These are phyloP conservation scores for Peribatodes rhomboidaria DNA, from an alignment of 2,888 invertebrate species.

Conservation along the genomic window DNA sequence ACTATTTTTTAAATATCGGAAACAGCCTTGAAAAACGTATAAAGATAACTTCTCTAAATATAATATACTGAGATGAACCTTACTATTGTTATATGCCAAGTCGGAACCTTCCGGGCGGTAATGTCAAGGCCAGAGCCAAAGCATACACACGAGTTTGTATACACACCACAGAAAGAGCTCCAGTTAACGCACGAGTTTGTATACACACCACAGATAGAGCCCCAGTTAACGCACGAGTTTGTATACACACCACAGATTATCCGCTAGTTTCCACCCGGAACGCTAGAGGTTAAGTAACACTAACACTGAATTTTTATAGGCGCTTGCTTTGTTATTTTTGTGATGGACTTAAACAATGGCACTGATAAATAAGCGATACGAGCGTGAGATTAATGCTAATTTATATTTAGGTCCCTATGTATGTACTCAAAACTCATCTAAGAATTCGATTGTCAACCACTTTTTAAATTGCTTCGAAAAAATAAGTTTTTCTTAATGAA, in stretches of 20 bases:
- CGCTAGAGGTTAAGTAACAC: slow-evolving; percentile 2
- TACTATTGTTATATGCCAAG: slow-evolving; percentile 6
- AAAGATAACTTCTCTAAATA: slow-evolving; percentile 5
- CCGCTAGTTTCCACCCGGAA: neutral
- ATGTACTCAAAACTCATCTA: neutral
- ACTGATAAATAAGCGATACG: neutral
- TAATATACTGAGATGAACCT: slow-evolving; percentile 9
- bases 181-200: neutral
- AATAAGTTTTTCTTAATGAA: too few relatives aligned
- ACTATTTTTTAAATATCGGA: neutral
- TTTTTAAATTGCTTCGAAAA: too few relatives aligned
- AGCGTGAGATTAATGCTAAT: neutral
- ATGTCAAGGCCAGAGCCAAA: slow-evolving; percentile 20
- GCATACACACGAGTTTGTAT: neutral
- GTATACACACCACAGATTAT: neutral
- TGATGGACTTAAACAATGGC: neutral
- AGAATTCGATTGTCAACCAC: too few relatives aligned
- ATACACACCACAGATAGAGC: too few relatives aligned
- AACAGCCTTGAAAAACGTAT: slow-evolving; percentile 2
- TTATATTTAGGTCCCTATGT: neutral
- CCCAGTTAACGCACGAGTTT: neutral
- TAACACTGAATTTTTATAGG: slow-evolving; percentile 11
- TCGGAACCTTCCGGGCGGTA: slow-evolving; percentile 9
- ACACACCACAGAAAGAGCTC: too few relatives aligned
- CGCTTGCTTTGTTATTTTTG: slow-evolving; percentile 1